phyloP scores from a whole-genome alignment of 2,888 invertebrate species.

The Lasioglossum zephyrum region DNA sequence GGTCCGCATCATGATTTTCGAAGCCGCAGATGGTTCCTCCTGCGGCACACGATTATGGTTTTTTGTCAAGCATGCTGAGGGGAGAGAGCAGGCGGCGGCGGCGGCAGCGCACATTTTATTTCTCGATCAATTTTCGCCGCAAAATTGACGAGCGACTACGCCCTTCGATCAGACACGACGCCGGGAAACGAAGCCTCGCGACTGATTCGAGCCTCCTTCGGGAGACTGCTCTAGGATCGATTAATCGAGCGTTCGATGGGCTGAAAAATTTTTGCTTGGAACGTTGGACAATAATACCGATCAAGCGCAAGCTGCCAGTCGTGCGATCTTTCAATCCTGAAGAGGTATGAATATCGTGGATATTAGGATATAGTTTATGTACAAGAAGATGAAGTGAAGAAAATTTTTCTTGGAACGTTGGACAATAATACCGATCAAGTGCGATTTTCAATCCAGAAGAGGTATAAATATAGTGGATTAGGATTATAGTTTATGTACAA shows the following conservation, averaged over 20 bases:
- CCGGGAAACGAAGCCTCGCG: slow-evolving; percentile 18
- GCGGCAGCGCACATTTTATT: slow-evolving; percentile 65
- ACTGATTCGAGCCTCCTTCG: not conserved
- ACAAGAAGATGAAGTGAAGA: not conserved
- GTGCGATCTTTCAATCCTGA: not conserved
- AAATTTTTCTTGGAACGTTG: not conserved
- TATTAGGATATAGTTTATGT: too few species aligned
- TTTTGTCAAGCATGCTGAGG: slow-evolving; percentile 70
- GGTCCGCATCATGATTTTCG: slow-evolving; percentile 79
- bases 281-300: not conserved
- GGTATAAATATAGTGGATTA: too few species aligned
- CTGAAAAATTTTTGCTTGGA: not conserved
- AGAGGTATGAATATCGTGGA: not conserved
- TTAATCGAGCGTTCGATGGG: not conserved
- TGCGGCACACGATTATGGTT: slow-evolving; percentile 79
- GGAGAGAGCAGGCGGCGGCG: slow-evolving; percentile 55
- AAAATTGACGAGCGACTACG: slow-evolving; percentile 60
- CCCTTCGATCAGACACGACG: not conserved
- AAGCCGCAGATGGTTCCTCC: slow-evolving; percentile 83
- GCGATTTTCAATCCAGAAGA: too few species aligned
- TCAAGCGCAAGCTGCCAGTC: not conserved
- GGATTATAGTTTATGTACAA: too few species aligned
- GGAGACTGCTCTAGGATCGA: not conserved
- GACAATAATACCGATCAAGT: too few species aligned
- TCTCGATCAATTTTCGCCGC: slow-evolving; percentile 67